These are phyloP conservation scores for Drosophila maculinotata DNA, from an alignment of 2,888 invertebrate species.

Conservation along the genomic window DNA sequence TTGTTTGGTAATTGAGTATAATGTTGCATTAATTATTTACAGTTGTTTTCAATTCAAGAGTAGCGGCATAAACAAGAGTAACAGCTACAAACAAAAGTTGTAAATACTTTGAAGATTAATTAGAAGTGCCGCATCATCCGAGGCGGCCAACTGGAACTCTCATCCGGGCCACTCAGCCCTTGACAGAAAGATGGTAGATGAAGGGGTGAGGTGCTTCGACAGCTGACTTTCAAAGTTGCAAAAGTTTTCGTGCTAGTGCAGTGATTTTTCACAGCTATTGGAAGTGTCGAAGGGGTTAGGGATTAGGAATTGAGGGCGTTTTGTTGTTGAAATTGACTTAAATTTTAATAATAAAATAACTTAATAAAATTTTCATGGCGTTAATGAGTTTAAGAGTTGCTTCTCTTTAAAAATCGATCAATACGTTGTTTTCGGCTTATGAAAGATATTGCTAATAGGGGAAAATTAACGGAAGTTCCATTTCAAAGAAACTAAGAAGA, in stretches of 20 bases:
- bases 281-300: neutral
- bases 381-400: slow-evolving; percentile 52
- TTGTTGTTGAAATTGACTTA: slow-evolving; percentile 6
- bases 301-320: neutral
- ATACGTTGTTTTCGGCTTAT: slow-evolving; percentile 12
- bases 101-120: slow-evolving; percentile 77
- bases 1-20: slow-evolving; percentile 72
- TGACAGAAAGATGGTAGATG: too few relatives aligned
- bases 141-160: slow-evolving; percentile 23
- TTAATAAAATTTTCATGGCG: slow-evolving; percentile 48
- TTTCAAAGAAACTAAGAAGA: neutral
- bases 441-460: neutral
- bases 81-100: slow-evolving; percentile 69
- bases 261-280: slow-evolving; percentile 47
- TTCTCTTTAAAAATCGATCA: slow-evolving; percentile 44
- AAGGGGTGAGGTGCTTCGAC: slow-evolving; percentile 25
- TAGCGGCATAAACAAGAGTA: slow-evolving; percentile 27
- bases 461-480: neutral
- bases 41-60: slow-evolving; percentile 72
- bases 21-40: slow-evolving; percentile 79
- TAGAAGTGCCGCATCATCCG: slow-evolving; percentile 50
- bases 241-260: slow-evolving; percentile 42
- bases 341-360: slow-evolving; percentile 40
- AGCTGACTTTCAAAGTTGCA: slow-evolving; percentile 49
- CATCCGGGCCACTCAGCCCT: neutral